phyloP scores from a whole-genome alignment of 2,888 invertebrate genomes.

The Sturmia bella region DNA sequence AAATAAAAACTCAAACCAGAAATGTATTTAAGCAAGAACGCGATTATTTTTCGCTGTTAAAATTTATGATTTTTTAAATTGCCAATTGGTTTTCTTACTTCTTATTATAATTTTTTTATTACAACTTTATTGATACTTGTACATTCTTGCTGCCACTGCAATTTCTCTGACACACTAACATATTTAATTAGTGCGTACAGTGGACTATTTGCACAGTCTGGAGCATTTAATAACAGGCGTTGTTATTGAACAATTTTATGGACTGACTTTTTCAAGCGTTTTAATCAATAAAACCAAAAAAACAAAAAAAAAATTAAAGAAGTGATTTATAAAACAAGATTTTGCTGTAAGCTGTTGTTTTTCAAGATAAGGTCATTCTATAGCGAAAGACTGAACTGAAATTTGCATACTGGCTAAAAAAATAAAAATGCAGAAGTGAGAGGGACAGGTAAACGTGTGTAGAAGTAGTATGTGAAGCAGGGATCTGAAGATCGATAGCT shows the following conservation, averaged over 20 bases:
- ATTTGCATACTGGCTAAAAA: no score
- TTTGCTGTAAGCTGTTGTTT: no score
- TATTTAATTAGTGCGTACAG: conserved; percentile 47
- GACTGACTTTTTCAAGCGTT: background rate
- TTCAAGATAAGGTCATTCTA: no score
- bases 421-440: no score
- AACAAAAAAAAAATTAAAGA: no score
- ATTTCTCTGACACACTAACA: conserved; percentile 66
- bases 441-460: no score
- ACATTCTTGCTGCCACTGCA: conserved; percentile 1
- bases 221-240: conserved; percentile 3
- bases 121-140: background rate
- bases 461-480: no score
- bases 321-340: no score
- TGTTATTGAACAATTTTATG: background rate
- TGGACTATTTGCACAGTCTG: background rate
- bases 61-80: conserved; percentile 66
- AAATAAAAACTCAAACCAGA: conserved; percentile 7
- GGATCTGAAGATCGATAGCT: no score
- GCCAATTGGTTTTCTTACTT: conserved; percentile 52
- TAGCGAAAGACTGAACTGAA: no score
- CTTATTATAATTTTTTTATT: background rate
- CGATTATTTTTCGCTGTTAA: conserved; percentile 22
- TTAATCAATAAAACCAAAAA: background rate
- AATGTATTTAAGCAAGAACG: conserved; percentile 30